Base-by-base conservation (phyloP, 2,888 invertebrate species). In the Drosophila fungiperda region DNA sequence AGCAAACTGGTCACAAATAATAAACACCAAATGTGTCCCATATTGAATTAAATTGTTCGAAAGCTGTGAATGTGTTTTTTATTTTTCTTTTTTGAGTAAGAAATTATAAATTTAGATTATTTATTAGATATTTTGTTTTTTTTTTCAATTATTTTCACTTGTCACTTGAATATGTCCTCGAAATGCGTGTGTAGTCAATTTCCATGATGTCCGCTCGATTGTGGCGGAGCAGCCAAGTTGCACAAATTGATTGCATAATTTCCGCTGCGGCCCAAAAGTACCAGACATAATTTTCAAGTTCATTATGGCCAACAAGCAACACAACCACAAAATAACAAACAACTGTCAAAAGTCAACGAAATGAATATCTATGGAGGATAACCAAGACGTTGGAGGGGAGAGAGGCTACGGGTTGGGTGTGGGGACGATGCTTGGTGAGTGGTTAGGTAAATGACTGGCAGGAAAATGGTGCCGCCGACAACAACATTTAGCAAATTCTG, bases 211-310 rank as follows among this genome's bases (percentile, higher is more conserved):
- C 55, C 45, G 17, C 62, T 49, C 64, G 36, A 69, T 66, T 64
- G 77, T 80, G 72, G 70, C 83, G 86, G 36, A 36, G 49, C 80
- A 74, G 62, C 68, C 76, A 78, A 87, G 75, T 89, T 84, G 89
- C 90, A 88, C 81, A 85, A 85, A 86, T 85, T 85, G 83, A 88
- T 90, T 90, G 90, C 90, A 86, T 85, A 88, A 90, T 85, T 86
- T 90, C 90, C 87, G 83, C 35, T 72, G 40, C 12, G 70, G 60
- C 48, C 82, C 58, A 77, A 77, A 77, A 84, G 73, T 64, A 57
- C 49, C 50, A 68, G 40, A 40, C 63, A 54, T 59, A 58, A 82
- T 76, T 88, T 83, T 83, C 87, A 76, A 90, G 84, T 90, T 90
- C 90, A 88, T 86, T 69, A 80, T 74, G 74, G 67, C 57, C 63